These are phyloP conservation scores for Drosophila funebris DNA, from an alignment of 1,140 invertebrate species.

Conservation along the genomic window DNA sequence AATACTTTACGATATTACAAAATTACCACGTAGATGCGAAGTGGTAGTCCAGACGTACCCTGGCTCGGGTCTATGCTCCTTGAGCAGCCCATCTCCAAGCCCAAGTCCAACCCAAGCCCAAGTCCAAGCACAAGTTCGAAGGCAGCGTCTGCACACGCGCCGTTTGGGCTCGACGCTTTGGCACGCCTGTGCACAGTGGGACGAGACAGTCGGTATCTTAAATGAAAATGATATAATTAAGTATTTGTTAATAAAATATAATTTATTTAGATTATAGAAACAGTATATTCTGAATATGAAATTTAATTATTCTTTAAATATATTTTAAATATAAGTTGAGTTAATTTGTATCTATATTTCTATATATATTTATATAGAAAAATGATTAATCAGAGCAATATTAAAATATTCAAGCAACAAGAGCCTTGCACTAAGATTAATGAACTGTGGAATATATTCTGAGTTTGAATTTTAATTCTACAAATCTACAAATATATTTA, in stretches of 20 bases:
- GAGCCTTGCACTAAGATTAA: too few relatives aligned
- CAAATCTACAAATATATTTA: too few relatives aligned
- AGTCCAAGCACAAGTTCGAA: conserved; percentile 11
- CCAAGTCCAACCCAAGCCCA: conserved; percentile 1
- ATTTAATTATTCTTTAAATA: too few relatives aligned
- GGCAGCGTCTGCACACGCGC: conserved; percentile 33
- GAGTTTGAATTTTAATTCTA: too few relatives aligned
- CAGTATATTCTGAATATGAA: too few relatives aligned
- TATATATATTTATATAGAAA: too few relatives aligned
- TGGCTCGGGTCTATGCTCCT: conserved; percentile 25
- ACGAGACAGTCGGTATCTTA: neutral
- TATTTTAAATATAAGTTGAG: too few relatives aligned
- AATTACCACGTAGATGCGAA: conserved; percentile 73
- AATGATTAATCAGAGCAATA: too few relatives aligned
- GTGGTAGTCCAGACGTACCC: conserved; percentile 32
- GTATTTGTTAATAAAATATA: neutral
- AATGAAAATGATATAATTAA: neutral
- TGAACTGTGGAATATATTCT: too few relatives aligned
- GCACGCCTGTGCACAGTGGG: conserved; percentile 38
- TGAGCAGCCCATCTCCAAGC: conserved; percentile 17
- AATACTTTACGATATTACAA: conserved; percentile 83
- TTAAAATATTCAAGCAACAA: too few relatives aligned
- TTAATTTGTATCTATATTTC: too few relatives aligned
- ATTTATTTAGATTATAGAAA: too few relatives aligned
- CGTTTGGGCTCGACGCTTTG: neutral